Percentiles rank a stretch among this genome's conserved stretches.
Evolutionary conservation across 2,888 invertebrate species (phyloP).

Genomic region (Yponomeuta cagnagella): DNA sequence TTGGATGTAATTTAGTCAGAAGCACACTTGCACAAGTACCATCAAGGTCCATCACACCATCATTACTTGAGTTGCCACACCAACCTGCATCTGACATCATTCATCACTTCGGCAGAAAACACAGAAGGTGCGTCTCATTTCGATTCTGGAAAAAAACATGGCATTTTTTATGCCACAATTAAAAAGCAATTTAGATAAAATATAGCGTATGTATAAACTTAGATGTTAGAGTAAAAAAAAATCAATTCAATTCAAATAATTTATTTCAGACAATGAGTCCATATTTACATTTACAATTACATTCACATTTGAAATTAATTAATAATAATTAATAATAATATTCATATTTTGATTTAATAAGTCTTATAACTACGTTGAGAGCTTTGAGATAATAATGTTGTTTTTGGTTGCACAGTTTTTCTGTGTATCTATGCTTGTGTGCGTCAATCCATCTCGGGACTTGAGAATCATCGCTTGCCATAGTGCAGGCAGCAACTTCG

Average conservation of each 20-base stretch:
- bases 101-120: background rate
- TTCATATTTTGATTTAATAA: too few relatives aligned
- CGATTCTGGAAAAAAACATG: background rate
- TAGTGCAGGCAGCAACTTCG: background rate
- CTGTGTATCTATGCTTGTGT: background rate
- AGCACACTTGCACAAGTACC: background rate
- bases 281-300: too few relatives aligned
- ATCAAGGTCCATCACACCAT: background rate
- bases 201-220: too few relatives aligned
- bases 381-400: too few relatives aligned
- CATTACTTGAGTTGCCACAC: background rate
- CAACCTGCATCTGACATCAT: background rate
- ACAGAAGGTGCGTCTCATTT: background rate
- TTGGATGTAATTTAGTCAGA: background rate
- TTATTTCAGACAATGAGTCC: too few relatives aligned
- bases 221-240: too few relatives aligned
- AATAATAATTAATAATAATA: too few relatives aligned
- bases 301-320: too few relatives aligned
- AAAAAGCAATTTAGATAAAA: too few relatives aligned
- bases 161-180: too few relatives aligned
- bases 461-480: background rate
- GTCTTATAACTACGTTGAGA: too few relatives aligned
- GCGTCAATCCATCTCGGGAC: background rate
- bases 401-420: background rate
- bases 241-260: too few relatives aligned